phyloP scores from a whole-genome alignment of 2,797 vertebrate genomes.

The Moxostoma hubbsi region DNA sequence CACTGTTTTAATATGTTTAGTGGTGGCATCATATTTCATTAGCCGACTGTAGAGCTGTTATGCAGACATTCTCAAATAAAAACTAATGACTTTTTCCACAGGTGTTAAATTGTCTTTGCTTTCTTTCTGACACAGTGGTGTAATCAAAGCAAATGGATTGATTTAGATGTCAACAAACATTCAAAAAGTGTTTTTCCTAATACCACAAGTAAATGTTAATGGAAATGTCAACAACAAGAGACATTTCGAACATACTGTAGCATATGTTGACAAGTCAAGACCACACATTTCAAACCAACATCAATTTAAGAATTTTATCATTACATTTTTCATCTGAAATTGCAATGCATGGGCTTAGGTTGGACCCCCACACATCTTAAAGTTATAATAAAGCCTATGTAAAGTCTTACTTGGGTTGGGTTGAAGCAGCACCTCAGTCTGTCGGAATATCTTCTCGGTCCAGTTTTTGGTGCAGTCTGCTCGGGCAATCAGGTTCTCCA shows the following conservation, averaged over 20 bases:
- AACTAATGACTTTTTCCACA: neutral
- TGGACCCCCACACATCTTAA: neutral
- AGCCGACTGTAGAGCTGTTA: neutral
- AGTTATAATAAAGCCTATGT: too few relatives aligned
- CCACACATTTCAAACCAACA: conserved; percentile 13
- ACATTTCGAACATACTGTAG: conserved; percentile 17
- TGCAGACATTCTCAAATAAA: neutral
- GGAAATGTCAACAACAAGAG: conserved; percentile 9
- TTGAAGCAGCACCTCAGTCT: conserved; percentile 93
- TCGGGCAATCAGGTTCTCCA: conserved; percentile 89
- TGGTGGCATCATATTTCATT: conserved; percentile 12
- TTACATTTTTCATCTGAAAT: neutral
- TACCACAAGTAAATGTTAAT: neutral
- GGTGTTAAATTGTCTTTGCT: neutral
- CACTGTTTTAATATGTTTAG: conserved; percentile 14
- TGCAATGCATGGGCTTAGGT: neutral
- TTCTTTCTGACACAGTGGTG: neutral
- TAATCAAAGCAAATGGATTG: conserved; percentile 27
- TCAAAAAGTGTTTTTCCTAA: neutral
- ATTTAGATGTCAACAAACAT: neutral
- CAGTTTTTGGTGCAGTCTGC: conserved; percentile 95
- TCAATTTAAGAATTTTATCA: too few relatives aligned
- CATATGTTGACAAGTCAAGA: neutral
- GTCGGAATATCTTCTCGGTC: conserved; percentile 94
- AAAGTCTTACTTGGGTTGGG: conserved; percentile 92